A percentile compares a stretch with the other conserved stretches of the same genome.
phyloP scores from a whole-genome alignment of 2,888 invertebrate genomes.

The Polymixis lichenea region DNA sequence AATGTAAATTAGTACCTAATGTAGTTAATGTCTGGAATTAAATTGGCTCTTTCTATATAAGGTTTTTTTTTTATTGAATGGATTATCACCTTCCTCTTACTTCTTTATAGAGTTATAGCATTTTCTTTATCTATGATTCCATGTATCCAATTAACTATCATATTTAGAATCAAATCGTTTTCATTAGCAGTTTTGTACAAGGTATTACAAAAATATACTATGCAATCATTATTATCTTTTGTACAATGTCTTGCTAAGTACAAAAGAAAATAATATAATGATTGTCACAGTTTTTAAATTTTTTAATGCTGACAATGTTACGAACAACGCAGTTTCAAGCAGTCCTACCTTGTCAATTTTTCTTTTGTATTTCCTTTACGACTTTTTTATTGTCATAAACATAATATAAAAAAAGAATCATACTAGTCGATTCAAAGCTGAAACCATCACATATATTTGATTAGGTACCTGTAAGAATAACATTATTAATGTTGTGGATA shows the following conservation, averaged over 20 bases:
- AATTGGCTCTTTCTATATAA: neutral
- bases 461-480: too few relatives aligned
- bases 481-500: too few relatives aligned
- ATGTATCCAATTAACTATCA: neutral
- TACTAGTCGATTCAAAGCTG: neutral
- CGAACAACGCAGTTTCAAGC: conserved; percentile 24
- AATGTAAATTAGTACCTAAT: conserved; percentile 14
- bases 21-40: neutral
- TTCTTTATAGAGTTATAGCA: neutral
- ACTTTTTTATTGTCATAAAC: conserved; percentile 21
- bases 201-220: neutral
- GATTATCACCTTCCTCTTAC: neutral
- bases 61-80: neutral
- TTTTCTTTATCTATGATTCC: neutral
- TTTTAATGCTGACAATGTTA: conserved; percentile 34
- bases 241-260: neutral
- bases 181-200: neutral
- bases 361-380: conserved; percentile 20
- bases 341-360: conserved; percentile 18
- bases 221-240: conserved; percentile 3
- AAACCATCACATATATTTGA: neutral
- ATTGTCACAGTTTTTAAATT: conserved; percentile 14
- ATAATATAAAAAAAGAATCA: neutral
- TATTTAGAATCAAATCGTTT: too few relatives aligned
- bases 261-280: conserved; percentile 36